Evolutionary conservation across 2,113 vertebrate species (phyloP).

Genomic region (Melanotaenia duboulayi): DNA sequence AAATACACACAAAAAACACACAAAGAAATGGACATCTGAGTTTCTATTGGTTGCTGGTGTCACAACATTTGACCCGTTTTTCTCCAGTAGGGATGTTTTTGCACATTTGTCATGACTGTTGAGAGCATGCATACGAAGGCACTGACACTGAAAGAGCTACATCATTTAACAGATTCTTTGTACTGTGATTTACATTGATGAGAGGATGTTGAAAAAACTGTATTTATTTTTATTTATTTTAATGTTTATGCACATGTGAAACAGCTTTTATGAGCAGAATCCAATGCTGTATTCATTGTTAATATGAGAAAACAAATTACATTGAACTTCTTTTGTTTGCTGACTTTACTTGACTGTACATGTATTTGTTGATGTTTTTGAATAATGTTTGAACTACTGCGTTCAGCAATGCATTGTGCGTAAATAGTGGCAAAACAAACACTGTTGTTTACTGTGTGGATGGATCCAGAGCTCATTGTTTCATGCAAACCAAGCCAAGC

Average conservation of each 20-base stretch:
- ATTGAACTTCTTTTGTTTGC: slow-evolving; percentile 12
- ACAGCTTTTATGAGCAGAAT: slow-evolving; percentile 11
- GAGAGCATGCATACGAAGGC: not conserved
- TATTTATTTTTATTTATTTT: slow-evolving; percentile 19
- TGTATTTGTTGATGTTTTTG: slow-evolving; percentile 39
- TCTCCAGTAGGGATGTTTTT: slow-evolving; percentile 24
- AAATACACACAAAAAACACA: not conserved
- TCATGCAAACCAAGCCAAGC: slow-evolving; percentile 39
- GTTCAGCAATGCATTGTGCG: slow-evolving; percentile 50
- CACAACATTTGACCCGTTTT: not conserved
- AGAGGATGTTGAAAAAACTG: slow-evolving; percentile 14
- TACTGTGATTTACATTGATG: slow-evolving; percentile 11
- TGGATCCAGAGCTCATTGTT: slow-evolving; percentile 5
- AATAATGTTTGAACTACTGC: slow-evolving; percentile 34
- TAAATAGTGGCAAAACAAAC: slow-evolving; percentile 18
- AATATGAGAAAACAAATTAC: slow-evolving; percentile 5
- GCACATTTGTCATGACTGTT: slow-evolving; percentile 22
- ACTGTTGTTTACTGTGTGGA: slow-evolving; percentile 13
- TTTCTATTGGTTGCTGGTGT: not conserved
- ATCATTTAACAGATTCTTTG: slow-evolving; percentile 2
- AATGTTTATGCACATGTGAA: slow-evolving; percentile 11
- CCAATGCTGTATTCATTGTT: slow-evolving; percentile 15
- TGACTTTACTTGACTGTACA: slow-evolving; percentile 26
- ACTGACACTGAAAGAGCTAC: not conserved
- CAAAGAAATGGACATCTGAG: not conserved